Evolutionary conservation across 2,888 invertebrate species (phyloP).

Genomic region (Parapristionchus giblindavisi): DNA sequence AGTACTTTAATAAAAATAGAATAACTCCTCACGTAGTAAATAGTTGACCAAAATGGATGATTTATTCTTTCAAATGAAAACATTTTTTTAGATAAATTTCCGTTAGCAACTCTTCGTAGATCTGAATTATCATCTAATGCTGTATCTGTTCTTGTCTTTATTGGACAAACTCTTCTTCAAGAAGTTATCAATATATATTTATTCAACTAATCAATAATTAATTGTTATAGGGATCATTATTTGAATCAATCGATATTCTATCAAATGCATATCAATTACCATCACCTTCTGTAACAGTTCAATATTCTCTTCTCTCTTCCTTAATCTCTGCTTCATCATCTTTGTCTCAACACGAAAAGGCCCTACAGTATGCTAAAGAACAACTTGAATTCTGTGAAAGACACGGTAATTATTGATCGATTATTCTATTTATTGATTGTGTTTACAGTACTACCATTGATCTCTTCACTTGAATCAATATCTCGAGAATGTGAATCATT

Average conservation of each 20-base stretch:
- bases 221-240: slow-evolving; percentile 3
- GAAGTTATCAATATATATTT: neutral
- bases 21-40: no score
- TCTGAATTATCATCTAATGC: slow-evolving; percentile 22
- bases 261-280: neutral
- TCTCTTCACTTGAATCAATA: slow-evolving; percentile 7
- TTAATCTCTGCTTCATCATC: slow-evolving; percentile 12
- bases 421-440: neutral
- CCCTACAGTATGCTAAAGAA: neutral
- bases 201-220: neutral
- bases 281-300: slow-evolving; percentile 17
- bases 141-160: slow-evolving; percentile 19
- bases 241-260: neutral
- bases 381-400: neutral
- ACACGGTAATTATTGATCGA: slow-evolving; percentile 3
- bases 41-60: no score
- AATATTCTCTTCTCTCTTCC: slow-evolving; percentile 26
- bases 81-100: slow-evolving; percentile 20
- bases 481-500: slow-evolving; percentile 29
- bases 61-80: no score
- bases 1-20: no score
- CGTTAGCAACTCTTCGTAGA: slow-evolving; percentile 6
- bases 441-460: neutral
- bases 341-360: neutral
- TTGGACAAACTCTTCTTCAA: slow-evolving; percentile 19